Evolutionary conservation across 2,888 invertebrate genomes (phyloP).

Genomic region (Eucera pruinosa): DNA sequence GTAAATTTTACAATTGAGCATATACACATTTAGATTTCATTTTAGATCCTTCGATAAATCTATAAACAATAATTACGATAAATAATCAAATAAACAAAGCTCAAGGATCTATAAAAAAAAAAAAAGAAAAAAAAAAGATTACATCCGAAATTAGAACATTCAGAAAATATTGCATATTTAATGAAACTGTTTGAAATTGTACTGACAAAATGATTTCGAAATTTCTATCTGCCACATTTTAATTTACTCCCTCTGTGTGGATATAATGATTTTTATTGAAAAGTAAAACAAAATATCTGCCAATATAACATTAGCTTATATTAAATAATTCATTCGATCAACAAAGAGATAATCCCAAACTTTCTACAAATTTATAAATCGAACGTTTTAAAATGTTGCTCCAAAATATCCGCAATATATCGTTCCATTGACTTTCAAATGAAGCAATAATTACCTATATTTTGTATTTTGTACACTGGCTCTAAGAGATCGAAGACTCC

Average conservation of each 20-base stretch:
- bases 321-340: conserved; percentile 27
- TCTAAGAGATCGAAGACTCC: conserved; percentile 37
- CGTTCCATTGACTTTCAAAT: conserved; percentile 13
- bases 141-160: conserved; percentile 1
- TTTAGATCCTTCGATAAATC: background rate
- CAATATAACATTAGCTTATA: conserved; percentile 26
- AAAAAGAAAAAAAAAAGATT: background rate
- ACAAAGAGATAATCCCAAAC: conserved; percentile 36
- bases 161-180: conserved; percentile 3
- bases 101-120: conserved; percentile 1
- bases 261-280: background rate
- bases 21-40: conserved; percentile 25
- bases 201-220: conserved; percentile 3
- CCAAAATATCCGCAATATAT: conserved; percentile 19
- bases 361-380: conserved; percentile 42
- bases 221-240: background rate
- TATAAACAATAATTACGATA: conserved; percentile 7
- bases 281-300: conserved; percentile 16
- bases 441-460: conserved; percentile 37
- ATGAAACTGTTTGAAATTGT: conserved; percentile 5
- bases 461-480: conserved; percentile 51
- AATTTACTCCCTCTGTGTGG: conserved; percentile 15
- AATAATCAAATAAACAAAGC: background rate
- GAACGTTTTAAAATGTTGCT: conserved; percentile 21
- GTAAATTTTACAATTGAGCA: conserved; percentile 35